These are phyloP conservation scores for Montipora capitata DNA, from an alignment of 92 coral and sea anemone genomes.

Conservation along the genomic window DNA sequence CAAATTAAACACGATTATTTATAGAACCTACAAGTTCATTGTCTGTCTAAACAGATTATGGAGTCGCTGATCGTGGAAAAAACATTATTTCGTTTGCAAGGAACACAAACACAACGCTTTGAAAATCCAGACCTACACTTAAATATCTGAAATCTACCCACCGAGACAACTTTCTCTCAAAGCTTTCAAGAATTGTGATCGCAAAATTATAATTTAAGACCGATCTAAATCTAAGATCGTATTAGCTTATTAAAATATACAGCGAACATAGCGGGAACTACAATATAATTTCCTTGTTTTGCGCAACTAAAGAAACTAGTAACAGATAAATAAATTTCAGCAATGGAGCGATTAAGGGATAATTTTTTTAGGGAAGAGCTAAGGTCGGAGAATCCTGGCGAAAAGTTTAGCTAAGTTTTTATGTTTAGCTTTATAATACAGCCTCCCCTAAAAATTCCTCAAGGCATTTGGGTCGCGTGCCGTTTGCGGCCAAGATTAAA, in stretches of 20 bases:
- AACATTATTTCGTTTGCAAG: too few species aligned
- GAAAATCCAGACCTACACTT: neutral
- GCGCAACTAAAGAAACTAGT: slow-evolving; percentile 13
- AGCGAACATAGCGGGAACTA: neutral
- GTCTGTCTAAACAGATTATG: neutral
- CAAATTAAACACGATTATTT: neutral
- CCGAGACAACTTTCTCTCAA: neutral
- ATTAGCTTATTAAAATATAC: too few species aligned
- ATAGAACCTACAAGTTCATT: neutral
- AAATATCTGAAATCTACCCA: neutral
- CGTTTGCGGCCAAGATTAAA: neutral
- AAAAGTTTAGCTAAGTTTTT: neutral
- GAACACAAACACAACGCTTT: neutral
- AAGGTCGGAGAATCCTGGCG: neutral
- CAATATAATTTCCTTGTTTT: neutral
- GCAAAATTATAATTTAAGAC: too few species aligned
- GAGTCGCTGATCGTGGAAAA: too few species aligned
- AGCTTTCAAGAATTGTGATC: neutral
- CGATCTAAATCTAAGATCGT: too few species aligned
- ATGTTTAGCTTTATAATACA: neutral
- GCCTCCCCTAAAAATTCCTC: neutral
- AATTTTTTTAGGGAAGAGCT: neutral
- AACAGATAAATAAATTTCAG: neutral
- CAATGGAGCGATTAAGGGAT: neutral
- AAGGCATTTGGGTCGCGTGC: slow-evolving; percentile 48